Evolutionary conservation across 2,113 vertebrate genomes (phyloP).

Genomic region (Crotalus horridus): DNA sequence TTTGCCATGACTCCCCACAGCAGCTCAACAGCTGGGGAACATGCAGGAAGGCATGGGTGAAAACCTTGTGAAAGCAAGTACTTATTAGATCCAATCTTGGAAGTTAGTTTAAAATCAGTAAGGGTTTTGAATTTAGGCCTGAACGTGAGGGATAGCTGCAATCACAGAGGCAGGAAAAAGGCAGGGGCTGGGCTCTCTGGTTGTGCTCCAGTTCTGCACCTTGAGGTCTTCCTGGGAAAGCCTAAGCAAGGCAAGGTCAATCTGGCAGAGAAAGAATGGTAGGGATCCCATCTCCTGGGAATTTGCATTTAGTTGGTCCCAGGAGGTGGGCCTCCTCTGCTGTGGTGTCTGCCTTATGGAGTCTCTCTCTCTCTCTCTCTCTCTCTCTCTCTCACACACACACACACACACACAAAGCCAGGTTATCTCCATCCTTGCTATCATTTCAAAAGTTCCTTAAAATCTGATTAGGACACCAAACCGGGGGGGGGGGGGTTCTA

Average conservation of each 20-base stretch:
- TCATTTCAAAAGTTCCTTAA: background rate
- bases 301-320: background rate
- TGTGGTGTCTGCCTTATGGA: background rate
- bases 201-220: background rate
- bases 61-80: background rate
- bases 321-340: background rate
- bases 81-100: background rate
- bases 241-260: background rate
- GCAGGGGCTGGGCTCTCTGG: background rate
- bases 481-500: background rate
- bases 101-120: background rate
- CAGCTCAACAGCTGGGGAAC: background rate
- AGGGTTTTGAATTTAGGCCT: background rate
- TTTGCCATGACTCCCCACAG: background rate
- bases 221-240: background rate
- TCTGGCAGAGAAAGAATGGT: background rate
- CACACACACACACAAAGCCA: no score
- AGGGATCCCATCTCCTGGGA: background rate
- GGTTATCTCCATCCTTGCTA: background rate
- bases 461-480: background rate
- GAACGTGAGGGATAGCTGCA: background rate
- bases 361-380: background rate
- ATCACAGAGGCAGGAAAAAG: background rate
- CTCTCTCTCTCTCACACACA: no score
- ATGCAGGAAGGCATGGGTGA: background rate